phyloP scores from a whole-genome alignment of 2,797 vertebrate genomes.

The Megaceryle alcyon region DNA sequence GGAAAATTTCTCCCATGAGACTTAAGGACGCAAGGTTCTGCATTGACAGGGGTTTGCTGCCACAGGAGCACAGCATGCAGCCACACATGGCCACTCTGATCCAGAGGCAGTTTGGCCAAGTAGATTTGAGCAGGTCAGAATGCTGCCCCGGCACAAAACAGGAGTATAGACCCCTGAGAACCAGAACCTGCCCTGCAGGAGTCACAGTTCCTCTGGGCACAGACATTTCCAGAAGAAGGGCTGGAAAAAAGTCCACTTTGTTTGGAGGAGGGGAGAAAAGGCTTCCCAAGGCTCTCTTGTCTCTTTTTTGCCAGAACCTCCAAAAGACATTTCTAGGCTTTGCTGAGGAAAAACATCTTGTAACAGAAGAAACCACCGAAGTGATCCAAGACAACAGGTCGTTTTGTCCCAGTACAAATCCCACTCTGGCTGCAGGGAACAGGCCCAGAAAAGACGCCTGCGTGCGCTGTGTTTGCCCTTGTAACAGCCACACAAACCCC shows the following conservation, averaged over 20 bases:
- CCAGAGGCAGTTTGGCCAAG: neutral
- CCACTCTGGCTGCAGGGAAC: neutral
- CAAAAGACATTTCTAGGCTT: neutral
- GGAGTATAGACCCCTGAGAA: neutral
- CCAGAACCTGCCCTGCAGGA: neutral
- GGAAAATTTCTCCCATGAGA: neutral
- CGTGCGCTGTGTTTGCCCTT: neutral
- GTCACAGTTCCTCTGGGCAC: fast-evolving
- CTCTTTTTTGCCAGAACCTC: neutral
- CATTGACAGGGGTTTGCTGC: fast-evolving
- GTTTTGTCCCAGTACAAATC: neutral
- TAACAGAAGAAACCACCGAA: neutral
- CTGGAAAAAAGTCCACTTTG: neutral
- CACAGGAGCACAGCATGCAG: fast-evolving
- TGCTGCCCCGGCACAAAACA: neutral
- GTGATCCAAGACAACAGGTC: neutral
- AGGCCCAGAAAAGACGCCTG: fast-evolving
- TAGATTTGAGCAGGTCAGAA: neutral
- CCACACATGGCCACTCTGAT: fast-evolving
- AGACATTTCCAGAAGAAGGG: neutral
- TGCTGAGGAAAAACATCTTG: neutral
- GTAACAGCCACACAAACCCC: neutral
- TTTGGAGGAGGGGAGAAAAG: neutral
- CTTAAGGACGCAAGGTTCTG: neutral
- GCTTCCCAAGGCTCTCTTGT: neutral